These are phyloP conservation scores for Hycleus cichorii DNA, from an alignment of 1,140 invertebrate species.

Conservation along the genomic window DNA sequence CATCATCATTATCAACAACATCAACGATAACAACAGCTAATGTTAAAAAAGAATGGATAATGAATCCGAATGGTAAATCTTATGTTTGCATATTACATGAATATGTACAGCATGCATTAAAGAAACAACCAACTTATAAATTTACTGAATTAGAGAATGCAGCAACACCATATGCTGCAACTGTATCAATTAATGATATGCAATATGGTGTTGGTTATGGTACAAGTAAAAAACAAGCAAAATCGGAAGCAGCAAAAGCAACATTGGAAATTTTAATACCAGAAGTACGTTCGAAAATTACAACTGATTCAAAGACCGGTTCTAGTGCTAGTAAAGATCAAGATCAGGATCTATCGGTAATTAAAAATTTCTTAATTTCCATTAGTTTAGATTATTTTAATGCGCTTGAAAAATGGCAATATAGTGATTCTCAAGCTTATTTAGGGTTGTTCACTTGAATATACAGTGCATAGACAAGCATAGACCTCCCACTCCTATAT, in stretches of 20 bases:
- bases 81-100: slow-evolving; percentile 96
- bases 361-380: slow-evolving; percentile 9
- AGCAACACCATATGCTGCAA: slow-evolving; percentile 85
- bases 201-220: slow-evolving; percentile 89
- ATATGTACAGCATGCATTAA: slow-evolving; percentile 89
- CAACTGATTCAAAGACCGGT: slow-evolving; percentile 49
- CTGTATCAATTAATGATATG: slow-evolving; percentile 85
- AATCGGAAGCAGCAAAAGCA: slow-evolving; percentile 81
- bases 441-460: no score
- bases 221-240: slow-evolving; percentile 91
- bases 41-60: slow-evolving; percentile 74
- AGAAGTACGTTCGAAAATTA: slow-evolving; percentile 77
- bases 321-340: slow-evolving; percentile 41
- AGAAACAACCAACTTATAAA: slow-evolving; percentile 87
- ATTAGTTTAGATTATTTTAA: no score
- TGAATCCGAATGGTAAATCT: slow-evolving; percentile 89
- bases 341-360: slow-evolving; percentile 58
- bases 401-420: no score
- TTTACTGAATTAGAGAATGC: slow-evolving; percentile 90
- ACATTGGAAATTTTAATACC: slow-evolving; percentile 91
- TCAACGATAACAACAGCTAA: slow-evolving; percentile 32
- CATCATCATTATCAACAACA: no score
- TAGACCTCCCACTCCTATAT: no score
- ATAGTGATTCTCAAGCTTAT: no score
- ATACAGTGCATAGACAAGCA: no score